Evolutionary conservation across 1,140 invertebrate genomes (phyloP).

Genomic region (Polyergus mexicanus): DNA sequence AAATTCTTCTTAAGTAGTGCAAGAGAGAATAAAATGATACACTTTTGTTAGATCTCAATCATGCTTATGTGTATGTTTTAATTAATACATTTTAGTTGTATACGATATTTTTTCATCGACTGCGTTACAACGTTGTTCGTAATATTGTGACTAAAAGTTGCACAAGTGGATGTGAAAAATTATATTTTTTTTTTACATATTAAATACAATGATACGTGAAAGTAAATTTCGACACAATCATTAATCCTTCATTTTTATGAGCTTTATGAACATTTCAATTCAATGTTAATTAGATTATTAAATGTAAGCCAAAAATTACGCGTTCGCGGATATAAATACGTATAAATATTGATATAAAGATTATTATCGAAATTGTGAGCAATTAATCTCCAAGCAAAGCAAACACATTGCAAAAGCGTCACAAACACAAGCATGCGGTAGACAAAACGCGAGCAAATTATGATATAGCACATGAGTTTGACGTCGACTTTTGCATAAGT

Average conservation of each 20-base stretch:
- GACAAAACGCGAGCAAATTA: conserved; percentile 28
- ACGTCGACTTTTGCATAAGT: conserved; percentile 11
- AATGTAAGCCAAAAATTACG: neutral
- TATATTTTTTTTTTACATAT: conserved; percentile 14
- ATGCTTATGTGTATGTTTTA: conserved; percentile 25
- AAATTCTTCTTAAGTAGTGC: conserved; percentile 16
- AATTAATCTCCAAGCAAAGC: conserved; percentile 62
- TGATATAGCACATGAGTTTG: conserved; percentile 13
- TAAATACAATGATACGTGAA: neutral
- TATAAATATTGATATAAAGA: conserved; percentile 6
- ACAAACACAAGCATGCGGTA: conserved; percentile 59
- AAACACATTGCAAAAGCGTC: conserved; percentile 61
- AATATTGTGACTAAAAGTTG: conserved; percentile 22
- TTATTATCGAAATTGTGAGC: conserved; percentile 32
- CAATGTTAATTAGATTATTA: neutral
- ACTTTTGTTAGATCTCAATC: conserved; percentile 24
- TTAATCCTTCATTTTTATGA: too few relatives aligned
- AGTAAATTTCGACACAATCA: conserved; percentile 1
- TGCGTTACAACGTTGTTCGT: neutral
- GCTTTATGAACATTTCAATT: neutral
- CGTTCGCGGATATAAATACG: neutral
- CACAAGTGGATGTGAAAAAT: neutral
- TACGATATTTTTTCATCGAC: neutral
- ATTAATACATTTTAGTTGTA: conserved; percentile 21
- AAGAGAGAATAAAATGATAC: neutral